Evolutionary conservation across 2,888 invertebrate species (phyloP).

Genomic region (Cenopis cana): DNA sequence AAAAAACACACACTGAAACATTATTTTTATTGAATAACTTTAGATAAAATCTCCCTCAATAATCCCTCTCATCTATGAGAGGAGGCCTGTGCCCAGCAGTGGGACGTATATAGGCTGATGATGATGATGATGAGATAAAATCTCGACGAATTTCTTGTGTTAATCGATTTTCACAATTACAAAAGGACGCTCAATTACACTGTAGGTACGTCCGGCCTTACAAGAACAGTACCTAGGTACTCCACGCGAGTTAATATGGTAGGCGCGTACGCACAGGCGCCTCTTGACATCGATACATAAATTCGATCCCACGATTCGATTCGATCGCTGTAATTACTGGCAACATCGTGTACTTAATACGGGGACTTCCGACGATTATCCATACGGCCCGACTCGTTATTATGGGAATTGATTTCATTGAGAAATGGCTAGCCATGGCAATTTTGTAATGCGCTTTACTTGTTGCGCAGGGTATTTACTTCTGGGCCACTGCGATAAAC

Average conservation of each 20-base stretch:
- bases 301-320: constrained; percentile 72
- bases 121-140: no score
- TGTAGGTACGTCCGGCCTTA: constrained; percentile 5
- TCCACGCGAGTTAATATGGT: constrained; percentile 35
- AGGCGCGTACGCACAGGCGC: constrained; percentile 57
- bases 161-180: constrained; percentile 33
- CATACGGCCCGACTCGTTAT: constrained; percentile 59
- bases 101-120: no score
- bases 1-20: background rate
- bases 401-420: constrained; percentile 69
- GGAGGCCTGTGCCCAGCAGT: no score
- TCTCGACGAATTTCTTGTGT: background rate
- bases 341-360: constrained; percentile 66
- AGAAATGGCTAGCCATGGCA: constrained; percentile 52
- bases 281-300: constrained; percentile 74
- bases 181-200: background rate
- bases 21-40: background rate
- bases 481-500: background rate
- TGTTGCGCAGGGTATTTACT: constrained; percentile 18
- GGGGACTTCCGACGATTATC: constrained; percentile 71
- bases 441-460: constrained; percentile 42
- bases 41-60: no score
- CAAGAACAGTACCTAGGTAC: no score
- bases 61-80: no score
- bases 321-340: constrained; percentile 70